Conservation (phyloP, 2,113 vertebrate species). For the Dasypus novemcinctus region DNA sequence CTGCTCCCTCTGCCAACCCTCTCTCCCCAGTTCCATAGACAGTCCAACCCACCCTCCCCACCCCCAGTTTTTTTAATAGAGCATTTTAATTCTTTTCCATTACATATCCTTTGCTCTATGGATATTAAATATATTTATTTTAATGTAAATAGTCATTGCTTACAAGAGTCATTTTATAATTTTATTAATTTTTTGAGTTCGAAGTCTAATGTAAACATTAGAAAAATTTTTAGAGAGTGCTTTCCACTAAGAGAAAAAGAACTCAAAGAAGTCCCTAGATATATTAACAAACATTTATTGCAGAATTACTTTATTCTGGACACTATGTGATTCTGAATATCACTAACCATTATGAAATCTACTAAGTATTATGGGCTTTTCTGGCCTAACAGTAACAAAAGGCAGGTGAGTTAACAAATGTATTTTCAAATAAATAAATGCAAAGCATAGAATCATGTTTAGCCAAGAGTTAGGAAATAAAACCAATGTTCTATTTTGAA, state of each 20-base stretch:
- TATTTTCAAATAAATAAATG: slow-evolving; percentile 20
- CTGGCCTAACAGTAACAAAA: not conserved
- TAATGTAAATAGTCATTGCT: not conserved
- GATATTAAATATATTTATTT: not conserved
- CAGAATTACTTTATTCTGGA: not conserved
- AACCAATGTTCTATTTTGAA: not conserved
- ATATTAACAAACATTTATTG: not conserved
- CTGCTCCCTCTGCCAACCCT: too few relatives aligned
- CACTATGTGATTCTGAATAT: not conserved
- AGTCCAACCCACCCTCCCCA: too few relatives aligned
- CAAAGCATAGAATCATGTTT: not conserved
- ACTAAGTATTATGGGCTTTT: not conserved
- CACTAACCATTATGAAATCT: not conserved
- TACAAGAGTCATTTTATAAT: not conserved
- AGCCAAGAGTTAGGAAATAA: not conserved
- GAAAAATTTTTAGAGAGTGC: not conserved
- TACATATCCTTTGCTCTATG: not conserved
- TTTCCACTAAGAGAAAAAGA: not conserved
- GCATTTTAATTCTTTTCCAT: not conserved
- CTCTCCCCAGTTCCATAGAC: too few relatives aligned
- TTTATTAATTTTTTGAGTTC: slow-evolving; percentile 36
- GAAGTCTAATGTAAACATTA: slow-evolving; percentile 4
- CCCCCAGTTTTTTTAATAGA: too few relatives aligned
- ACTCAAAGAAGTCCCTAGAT: not conserved
- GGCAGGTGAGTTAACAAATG: not conserved